Evolutionary conservation across 2,888 invertebrate genomes (phyloP), one percentile per base, ranked within the genome.

Genomic region (Octodonta nipae): DNA sequence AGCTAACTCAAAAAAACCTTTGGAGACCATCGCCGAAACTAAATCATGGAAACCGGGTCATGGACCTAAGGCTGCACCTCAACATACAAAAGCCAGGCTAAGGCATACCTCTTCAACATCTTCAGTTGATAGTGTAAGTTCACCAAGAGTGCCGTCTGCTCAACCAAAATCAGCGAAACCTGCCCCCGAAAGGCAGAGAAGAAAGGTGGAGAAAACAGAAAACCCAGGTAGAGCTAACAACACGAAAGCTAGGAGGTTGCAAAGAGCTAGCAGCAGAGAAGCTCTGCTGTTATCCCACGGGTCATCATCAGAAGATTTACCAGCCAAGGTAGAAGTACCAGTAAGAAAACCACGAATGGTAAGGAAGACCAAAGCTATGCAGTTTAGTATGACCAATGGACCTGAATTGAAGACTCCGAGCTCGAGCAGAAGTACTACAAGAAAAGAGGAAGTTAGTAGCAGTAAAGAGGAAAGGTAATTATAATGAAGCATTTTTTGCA

Each of bases 231-330:
- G 28, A 7, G 5, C 13, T 6, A 7, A 16, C 13, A 8, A 10
- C 32, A 36, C 41, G 3, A 50, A 44, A 38, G 65, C 65, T 2
- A 49, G 67, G 35, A 46, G 66, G 32, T 43, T 68, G 20, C 67
- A 67, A 41, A 52, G 67, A 32, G 66, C 67, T 5, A 65, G 61
- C 37, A 68, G 66, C 42, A 55, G 67, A 38, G 68, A 69, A 43
- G 63, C 63, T 26, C 46, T 64, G 17, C 50, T 65, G 11, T 63
- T 64, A 38, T 59, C 61, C 2, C 64, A 64, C 40, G 65, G 64
- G 10, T 67, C 67, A 42, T 67, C 67, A 10, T 68, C 68, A 0
- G 69, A 68, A 47, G 68, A 68, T 50, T 44, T 67, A 13, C 52
- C 60, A 2, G 47, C 51, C 4, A 54, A 49, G 36, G 28, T 39